phyloP scores from a whole-genome alignment of 2,888 invertebrate species.

The Aleiodes alternator region DNA sequence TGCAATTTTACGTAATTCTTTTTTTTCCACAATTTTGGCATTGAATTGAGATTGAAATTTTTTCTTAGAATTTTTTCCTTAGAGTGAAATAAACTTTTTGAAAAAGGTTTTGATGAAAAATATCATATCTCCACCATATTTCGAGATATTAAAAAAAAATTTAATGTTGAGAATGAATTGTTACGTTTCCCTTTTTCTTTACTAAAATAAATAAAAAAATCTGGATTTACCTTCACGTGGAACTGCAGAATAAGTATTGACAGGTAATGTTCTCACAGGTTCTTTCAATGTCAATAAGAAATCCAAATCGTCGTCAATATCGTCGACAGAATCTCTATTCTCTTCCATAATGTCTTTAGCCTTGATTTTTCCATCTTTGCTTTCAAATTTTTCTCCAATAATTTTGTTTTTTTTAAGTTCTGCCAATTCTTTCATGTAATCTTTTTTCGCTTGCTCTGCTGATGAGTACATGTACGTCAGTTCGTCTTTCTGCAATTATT shows the following conservation, averaged over 20 bases:
- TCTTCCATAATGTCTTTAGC: not conserved
- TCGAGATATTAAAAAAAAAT: too few relatives aligned
- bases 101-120: too few relatives aligned
- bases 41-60: too few relatives aligned
- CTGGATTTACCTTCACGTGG: slow-evolving; percentile 48
- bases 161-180: too few relatives aligned
- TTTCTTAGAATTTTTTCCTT: too few relatives aligned
- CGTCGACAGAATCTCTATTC: slow-evolving; percentile 8
- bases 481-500: slow-evolving; percentile 62
- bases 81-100: too few relatives aligned
- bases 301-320: slow-evolving; percentile 66
- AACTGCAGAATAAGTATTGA: slow-evolving; percentile 27
- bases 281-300: slow-evolving; percentile 66
- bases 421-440: slow-evolving; percentile 44
- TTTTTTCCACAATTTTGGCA: not conserved
- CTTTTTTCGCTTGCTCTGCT: slow-evolving; percentile 55
- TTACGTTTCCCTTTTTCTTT: too few relatives aligned
- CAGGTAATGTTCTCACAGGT: slow-evolving; percentile 55
- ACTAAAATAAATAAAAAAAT: slow-evolving; percentile 1
- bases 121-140: too few relatives aligned
- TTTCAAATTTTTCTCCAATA: slow-evolving; percentile 46
- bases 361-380: slow-evolving; percentile 28
- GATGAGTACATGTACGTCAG: slow-evolving; percentile 59
- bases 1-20: too few relatives aligned
- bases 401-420: slow-evolving; percentile 7